A percentile compares a stretch with the other conserved stretches of the same genome.
These are phyloP conservation scores for Oxygymnocypris stewartii DNA, from an alignment of 2,113 vertebrate species.

Conservation along the genomic window DNA sequence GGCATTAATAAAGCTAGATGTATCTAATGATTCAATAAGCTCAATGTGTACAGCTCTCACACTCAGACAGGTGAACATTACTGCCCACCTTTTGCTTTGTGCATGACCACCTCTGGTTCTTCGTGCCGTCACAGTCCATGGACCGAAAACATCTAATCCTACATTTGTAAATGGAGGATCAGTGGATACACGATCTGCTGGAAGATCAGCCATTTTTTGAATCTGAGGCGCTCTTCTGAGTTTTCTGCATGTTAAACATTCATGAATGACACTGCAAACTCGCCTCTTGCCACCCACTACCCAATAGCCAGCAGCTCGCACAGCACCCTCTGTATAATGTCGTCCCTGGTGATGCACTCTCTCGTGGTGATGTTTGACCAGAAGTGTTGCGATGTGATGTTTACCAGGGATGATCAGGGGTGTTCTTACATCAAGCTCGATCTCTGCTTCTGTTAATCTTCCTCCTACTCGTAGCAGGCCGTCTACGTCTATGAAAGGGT, in stretches of 20 bases:
- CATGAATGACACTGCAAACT: constrained; percentile 10
- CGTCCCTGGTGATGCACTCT: constrained; percentile 25
- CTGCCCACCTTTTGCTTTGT: constrained; percentile 49
- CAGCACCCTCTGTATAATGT: constrained; percentile 40
- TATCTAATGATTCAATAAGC: constrained; percentile 41
- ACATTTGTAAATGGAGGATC: constrained; percentile 42
- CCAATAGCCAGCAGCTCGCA: constrained; percentile 41
- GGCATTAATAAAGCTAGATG: constrained; percentile 43
- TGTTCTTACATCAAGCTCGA: neutral
- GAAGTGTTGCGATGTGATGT: constrained; percentile 20
- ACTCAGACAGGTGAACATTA: constrained; percentile 49
- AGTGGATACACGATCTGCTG: constrained; percentile 11
- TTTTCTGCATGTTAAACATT: constrained; percentile 31
- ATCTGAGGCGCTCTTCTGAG: neutral
- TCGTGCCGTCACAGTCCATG: constrained; percentile 12
- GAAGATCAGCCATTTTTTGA: constrained; percentile 34
- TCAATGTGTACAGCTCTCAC: constrained; percentile 44
- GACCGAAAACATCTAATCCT: constrained; percentile 21
- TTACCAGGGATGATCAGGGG: constrained; percentile 18
- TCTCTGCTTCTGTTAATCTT: neutral
- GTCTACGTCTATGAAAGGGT: constrained; percentile 20
- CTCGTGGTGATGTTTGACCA: constrained; percentile 19
- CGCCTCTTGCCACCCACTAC: neutral
- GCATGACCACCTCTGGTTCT: constrained; percentile 34
- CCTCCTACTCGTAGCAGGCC: constrained; percentile 27